Conservation (phyloP, 1,140 invertebrate genomes). For the Micrasema minimum region DNA sequence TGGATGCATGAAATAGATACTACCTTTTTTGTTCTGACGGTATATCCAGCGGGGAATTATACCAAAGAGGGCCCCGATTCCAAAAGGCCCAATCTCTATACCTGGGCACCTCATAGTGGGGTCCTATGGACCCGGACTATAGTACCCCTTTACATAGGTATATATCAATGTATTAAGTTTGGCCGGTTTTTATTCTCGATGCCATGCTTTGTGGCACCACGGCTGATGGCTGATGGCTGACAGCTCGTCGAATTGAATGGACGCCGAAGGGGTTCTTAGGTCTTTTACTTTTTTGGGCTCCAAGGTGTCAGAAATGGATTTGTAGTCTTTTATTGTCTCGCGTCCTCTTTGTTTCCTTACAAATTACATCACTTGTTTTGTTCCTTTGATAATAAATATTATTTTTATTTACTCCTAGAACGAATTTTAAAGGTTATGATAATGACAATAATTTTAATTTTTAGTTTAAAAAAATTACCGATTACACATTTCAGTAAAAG, state of each 20-base stretch:
- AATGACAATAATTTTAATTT: too few species aligned
- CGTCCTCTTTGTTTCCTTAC: conserved; percentile 1
- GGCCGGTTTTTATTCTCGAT: conserved; percentile 16
- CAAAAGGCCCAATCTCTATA: conserved; percentile 16
- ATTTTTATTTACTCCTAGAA: background rate
- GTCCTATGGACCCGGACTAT: background rate
- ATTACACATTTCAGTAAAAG: too few species aligned
- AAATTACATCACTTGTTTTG: conserved; percentile 13
- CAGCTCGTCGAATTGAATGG: conserved; percentile 26
- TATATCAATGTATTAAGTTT: conserved; percentile 12
- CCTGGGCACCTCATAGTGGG: background rate
- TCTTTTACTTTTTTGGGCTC: conserved; percentile 15
- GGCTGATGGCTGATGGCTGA: conserved; percentile 5
- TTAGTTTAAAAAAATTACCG: too few species aligned
- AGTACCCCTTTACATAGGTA: conserved; percentile 11
- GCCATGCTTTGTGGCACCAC: conserved; percentile 27
- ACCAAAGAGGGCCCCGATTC: background rate
- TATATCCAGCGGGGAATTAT: conserved; percentile 9
- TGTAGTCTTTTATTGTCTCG: conserved; percentile 22
- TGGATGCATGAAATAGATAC: too few species aligned
- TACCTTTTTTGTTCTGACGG: too few species aligned
- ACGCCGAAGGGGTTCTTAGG: conserved; percentile 24
- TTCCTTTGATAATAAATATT: background rate
- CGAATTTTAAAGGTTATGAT: background rate
- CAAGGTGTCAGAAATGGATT: conserved; percentile 35